phyloP scores from a whole-genome alignment of 2,797 vertebrate genomes.

The Ceryle rudis region DNA sequence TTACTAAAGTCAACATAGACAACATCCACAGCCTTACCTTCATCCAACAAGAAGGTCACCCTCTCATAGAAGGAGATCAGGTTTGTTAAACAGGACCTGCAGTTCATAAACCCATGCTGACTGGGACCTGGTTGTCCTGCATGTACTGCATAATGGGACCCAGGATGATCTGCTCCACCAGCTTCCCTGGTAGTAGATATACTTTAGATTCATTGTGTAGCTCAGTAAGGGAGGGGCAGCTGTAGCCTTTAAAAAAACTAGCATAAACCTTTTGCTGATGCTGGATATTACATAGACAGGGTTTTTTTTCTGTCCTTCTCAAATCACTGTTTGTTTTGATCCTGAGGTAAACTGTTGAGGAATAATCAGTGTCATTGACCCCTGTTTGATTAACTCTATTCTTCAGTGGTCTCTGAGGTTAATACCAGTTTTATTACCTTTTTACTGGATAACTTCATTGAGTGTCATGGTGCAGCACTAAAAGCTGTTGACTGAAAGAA shows the following conservation, averaged over 20 bases:
- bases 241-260: background rate
- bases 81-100: too few relatives aligned
- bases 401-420: conserved; percentile 5
- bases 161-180: too few relatives aligned
- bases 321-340: conserved; percentile 53
- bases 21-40: too few relatives aligned
- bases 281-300: background rate
- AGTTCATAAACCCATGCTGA: too few relatives aligned
- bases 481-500: background rate
- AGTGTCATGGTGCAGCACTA: background rate
- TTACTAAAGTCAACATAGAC: too few relatives aligned
- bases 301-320: background rate
- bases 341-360: conserved; percentile 1
- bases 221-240: background rate
- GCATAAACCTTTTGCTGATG: background rate
- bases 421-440: conserved; percentile 57
- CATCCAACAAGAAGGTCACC: too few relatives aligned
- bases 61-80: too few relatives aligned
- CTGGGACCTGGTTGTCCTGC: too few relatives aligned
- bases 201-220: background rate
- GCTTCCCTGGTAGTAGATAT: background rate
- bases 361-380: background rate
- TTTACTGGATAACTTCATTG: conserved; percentile 18
- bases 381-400: conserved; percentile 35
- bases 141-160: too few relatives aligned